Evolutionary conservation across 37 sponge, comb jelly and placozoan species (phyloP).

Genomic region (Beroe ovata): DNA sequence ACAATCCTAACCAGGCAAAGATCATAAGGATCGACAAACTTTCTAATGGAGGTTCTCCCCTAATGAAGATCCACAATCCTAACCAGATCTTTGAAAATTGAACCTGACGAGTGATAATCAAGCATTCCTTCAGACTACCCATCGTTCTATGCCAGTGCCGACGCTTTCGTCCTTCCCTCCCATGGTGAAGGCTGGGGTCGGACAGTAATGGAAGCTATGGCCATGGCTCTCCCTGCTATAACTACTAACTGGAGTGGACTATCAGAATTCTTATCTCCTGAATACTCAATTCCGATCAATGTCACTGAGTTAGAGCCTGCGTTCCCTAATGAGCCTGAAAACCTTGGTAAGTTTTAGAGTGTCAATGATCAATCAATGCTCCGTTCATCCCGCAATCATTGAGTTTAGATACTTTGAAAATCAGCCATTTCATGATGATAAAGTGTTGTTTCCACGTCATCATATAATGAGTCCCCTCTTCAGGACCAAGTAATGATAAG

Average conservation of each 20-base stretch:
- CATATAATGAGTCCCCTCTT: too few relatives aligned
- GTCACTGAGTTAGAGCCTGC: conserved; percentile 33
- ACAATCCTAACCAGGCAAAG: conserved; percentile 57
- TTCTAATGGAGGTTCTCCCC: neutral
- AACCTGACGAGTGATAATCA: too few relatives aligned
- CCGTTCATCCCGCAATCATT: neutral
- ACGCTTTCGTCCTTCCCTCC: conserved; percentile 40
- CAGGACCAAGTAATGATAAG: neutral
- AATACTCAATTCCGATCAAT: conserved; percentile 51
- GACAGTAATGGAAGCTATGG: conserved; percentile 48
- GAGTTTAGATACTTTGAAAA: neutral
- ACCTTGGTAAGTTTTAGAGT: conserved; percentile 25
- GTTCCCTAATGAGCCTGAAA: conserved; percentile 18
- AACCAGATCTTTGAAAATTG: neutral
- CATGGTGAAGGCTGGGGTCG: conserved; percentile 63
- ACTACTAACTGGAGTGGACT: conserved; percentile 49
- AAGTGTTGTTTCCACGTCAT: neutral
- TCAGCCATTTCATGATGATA: neutral
- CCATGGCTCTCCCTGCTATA: conserved; percentile 58
- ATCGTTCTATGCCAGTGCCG: conserved; percentile 60
- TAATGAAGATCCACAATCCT: neutral
- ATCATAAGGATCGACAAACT: conserved; percentile 5
- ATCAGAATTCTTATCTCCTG: conserved; percentile 22
- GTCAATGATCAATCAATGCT: too few relatives aligned
- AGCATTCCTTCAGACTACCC: conserved; percentile 23